A percentile compares a stretch with the other conserved stretches of the same genome.
phyloP scores from a whole-genome alignment of 2,113 vertebrate species.

The Platichthys flesus region DNA sequence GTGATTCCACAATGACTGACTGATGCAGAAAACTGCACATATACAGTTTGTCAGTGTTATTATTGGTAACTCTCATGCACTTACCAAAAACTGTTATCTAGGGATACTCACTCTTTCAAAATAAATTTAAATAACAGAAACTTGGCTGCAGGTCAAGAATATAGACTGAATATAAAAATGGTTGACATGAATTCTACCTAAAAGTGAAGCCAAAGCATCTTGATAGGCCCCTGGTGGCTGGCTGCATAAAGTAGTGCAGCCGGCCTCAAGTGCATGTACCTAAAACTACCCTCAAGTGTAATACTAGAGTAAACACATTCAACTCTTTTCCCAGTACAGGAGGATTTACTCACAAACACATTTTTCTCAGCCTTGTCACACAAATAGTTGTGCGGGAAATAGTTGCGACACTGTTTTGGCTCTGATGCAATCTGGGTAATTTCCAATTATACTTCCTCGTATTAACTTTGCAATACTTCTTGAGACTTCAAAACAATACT shows the following conservation, averaged over 20 bases:
- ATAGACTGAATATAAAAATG: no score
- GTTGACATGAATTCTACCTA: no score
- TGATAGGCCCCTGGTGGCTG: no score
- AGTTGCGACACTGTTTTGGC: background rate
- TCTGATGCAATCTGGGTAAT: constrained; percentile 13
- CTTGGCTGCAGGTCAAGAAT: no score
- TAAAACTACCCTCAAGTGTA: no score
- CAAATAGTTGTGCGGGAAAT: constrained; percentile 6
- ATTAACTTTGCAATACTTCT: constrained; percentile 1
- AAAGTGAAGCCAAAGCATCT: no score
- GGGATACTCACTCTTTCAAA: no score
- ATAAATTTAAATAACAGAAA: no score
- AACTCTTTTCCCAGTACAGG: background rate
- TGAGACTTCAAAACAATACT: background rate
- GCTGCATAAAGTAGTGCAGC: no score
- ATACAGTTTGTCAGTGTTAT: background rate
- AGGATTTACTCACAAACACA: background rate
- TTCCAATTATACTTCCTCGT: constrained; percentile 21
- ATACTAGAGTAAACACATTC: background rate
- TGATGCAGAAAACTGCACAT: constrained; percentile 1
- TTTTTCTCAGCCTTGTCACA: constrained; percentile 1
- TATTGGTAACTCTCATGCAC: no score
- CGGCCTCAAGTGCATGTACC: no score
- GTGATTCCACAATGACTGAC: constrained; percentile 20
- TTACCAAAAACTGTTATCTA: no score